Evolutionary conservation across 1,140 invertebrate genomes (phyloP), one percentile per base, ranked within the genome.

Genomic region (Zaprionus taronus): DNA sequence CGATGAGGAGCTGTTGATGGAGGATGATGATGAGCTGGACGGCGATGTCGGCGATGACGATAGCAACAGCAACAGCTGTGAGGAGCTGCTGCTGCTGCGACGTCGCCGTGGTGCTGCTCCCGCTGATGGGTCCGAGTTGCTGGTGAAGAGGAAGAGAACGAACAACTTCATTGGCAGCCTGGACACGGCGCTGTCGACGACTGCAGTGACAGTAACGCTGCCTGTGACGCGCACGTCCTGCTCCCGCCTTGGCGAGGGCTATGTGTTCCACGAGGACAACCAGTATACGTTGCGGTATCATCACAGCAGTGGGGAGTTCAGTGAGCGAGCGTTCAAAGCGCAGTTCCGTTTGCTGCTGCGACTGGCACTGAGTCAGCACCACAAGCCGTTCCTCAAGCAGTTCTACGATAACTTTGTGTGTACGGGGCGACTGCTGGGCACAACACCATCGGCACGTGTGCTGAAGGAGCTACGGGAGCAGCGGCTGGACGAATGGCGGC

Each of bases 281-380:
- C 80, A 91, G 62, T 89, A 84, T 67, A 91, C 89, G 63, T 55
- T 92, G 57, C 81, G 77, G 26, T 92, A 92, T 65, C 91, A 92
- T 70, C 89, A 91, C 72, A 92, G 91, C 74, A 86, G 84, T 56
- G 91, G 85, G 2, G 91, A 92, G 76, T 90, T 92, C 65, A 92
- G 80, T 74, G 82, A 87, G 63, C 83, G 91, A 7, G 83, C 91
- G 34, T 92, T 81, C 56, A 92, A 90, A 72, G 76, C 89, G 41
- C 91, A 92, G 68, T 91, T 92, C 60, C 87, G 90, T 6, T 58
- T 80, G 71, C 63, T 85, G 61, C 58, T 92, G n/a, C 79, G 91
- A 28, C 64, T 81, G 62, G 91, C 91, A 26, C 36, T 92, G 12
- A 84, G 73, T 41, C 80, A 86, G 61, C 84, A 91, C 65, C 84